Base-by-base conservation (phyloP, 30 jellyfish, hydroid and myxozoan species). In the Sanderia malayensis region DNA sequence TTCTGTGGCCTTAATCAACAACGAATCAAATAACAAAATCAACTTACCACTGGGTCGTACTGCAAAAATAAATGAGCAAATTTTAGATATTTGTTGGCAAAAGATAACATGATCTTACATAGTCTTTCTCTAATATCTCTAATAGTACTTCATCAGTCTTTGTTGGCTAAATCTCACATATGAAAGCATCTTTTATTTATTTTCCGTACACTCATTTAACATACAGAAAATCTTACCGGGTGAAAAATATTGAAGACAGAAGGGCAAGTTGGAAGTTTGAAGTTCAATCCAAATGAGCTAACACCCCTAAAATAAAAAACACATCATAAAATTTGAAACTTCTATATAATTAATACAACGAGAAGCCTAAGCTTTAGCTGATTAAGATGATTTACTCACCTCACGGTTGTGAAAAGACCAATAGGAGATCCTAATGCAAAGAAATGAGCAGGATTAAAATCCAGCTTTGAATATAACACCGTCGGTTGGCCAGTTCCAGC, bases 401-500 rank as follows among this genome's bases (percentile, higher is more conserved):
- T 86, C 73, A 82, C 81, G 1, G 99, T 93, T 31, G 82, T 75
- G 52, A 93, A 93, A 10, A 93, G 73, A 2, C 99, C 99, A 22
- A 93, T 44, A 0, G 99, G 99, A 27, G 99, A 93, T 26, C 99
- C 99, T 6, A 93, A 68, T 0, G 96, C 95, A 65, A 93, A 93
- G 87, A 93, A 44, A 52, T 80, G 79, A 2, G 80, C 91, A 15
- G 96, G 93, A 46, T 73, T 72, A 66, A 93, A 93, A 31, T 63
- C 82, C 59, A 93, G 72, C 58, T 85, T 76, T 19, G 94, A 57
- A 65, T 93, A 93, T 17, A 46, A 58, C 65, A 93, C 99, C 30
- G 78, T 31, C 10, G 99, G 99, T 47, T 93, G 99, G 0, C 99
- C 99, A 32, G 96, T 93, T 10, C 99, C 99, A 17, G 99, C 80